Evolutionary conservation across 2,797 vertebrate genomes (phyloP).

Genomic region (Crocidura indochinensis): DNA sequence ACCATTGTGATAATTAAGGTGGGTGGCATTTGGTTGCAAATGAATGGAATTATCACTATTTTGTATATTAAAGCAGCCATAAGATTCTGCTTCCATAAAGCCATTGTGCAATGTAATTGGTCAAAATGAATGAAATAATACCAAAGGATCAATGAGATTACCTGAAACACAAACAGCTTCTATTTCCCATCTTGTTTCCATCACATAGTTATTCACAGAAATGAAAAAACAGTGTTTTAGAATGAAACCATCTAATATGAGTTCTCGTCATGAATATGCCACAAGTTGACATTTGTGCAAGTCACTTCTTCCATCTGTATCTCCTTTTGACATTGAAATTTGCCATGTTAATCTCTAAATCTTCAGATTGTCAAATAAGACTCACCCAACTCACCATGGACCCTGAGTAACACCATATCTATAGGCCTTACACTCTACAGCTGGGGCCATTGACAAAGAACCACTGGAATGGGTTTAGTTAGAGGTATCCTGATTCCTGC

Average conservation of each 20-base stretch:
- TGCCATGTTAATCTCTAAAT: neutral
- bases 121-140: neutral
- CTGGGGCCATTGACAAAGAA: too few relatives aligned
- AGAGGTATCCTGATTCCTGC: too few relatives aligned
- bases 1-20: slow-evolving; percentile 3
- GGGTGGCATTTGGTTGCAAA: neutral
- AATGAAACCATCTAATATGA: neutral
- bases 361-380: neutral
- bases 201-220: neutral
- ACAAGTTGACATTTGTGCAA: slow-evolving; percentile 77
- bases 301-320: slow-evolving; percentile 72
- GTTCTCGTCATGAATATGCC: slow-evolving; percentile 63
- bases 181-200: slow-evolving; percentile 26
- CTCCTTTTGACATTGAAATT: slow-evolving; percentile 19
- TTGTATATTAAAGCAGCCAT: slow-evolving; percentile 15
- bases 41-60: neutral
- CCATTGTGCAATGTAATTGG: neutral
- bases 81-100: neutral
- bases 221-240: neutral
- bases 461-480: too few relatives aligned
- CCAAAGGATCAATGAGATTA: neutral
- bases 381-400: neutral
- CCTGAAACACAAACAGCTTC: neutral
- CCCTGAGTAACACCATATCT: too few relatives aligned
- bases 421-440: too few relatives aligned